A percentile compares a stretch with the other conserved stretches of the same genome.
These are phyloP conservation scores for Perdita meconis DNA, from an alignment of 2,888 invertebrate species.

Conservation along the genomic window DNA sequence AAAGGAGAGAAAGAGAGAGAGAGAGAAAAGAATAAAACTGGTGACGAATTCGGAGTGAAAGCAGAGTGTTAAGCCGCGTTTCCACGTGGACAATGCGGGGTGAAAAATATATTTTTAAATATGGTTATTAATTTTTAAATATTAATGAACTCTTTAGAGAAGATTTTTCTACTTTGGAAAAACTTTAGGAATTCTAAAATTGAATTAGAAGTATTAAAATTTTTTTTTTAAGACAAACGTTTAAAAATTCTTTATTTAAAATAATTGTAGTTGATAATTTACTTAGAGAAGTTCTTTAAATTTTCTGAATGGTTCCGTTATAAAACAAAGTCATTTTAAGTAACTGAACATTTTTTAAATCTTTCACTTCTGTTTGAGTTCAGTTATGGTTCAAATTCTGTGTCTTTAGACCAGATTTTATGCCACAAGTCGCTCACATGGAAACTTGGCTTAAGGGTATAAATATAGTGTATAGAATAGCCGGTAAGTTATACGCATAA, in stretches of 20 bases:
- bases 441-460: constrained; percentile 8
- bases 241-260: too few species aligned
- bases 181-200: too few species aligned
- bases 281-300: too few species aligned
- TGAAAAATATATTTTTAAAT: background rate
- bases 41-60: constrained; percentile 8
- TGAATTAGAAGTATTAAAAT: too few species aligned
- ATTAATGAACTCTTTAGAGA: too few species aligned
- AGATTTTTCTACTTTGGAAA: too few species aligned
- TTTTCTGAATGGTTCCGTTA: too few species aligned
- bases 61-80: constrained; percentile 3
- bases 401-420: background rate
- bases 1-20: background rate
- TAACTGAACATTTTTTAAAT: too few species aligned
- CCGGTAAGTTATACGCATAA: constrained; percentile 44
- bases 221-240: too few species aligned
- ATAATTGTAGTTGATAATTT: too few species aligned
- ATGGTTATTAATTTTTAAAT: background rate
- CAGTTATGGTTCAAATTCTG: background rate
- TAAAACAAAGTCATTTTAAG: too few species aligned
- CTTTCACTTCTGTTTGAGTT: background rate
- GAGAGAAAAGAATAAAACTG: background rate
- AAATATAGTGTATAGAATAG: constrained; percentile 33
- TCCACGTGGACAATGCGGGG: background rate
- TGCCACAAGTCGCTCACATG: background rate